A percentile compares a stretch with the other conserved stretches of the same genome.
Evolutionary conservation across 2,113 vertebrate genomes (phyloP).

Genomic region (Phodopus roborovskii): DNA sequence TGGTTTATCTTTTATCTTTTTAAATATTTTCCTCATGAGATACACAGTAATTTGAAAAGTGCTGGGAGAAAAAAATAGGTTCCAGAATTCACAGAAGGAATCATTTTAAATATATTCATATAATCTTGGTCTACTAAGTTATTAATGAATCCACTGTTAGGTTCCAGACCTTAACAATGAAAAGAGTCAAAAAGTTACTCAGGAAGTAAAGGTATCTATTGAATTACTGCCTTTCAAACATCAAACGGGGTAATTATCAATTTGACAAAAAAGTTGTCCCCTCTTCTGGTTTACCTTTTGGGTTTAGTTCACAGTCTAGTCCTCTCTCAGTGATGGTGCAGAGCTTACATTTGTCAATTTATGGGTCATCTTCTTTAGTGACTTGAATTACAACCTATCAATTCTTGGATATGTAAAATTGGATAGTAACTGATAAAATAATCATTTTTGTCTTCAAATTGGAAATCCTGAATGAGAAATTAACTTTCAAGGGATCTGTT

Average conservation of each 20-base stretch:
- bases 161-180: neutral
- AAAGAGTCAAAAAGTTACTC: neutral
- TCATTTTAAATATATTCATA: neutral
- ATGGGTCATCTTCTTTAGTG: neutral
- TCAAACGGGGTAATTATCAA: neutral
- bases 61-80: neutral
- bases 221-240: neutral
- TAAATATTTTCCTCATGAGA: neutral
- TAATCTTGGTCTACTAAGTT: neutral
- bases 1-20: neutral
- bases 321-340: neutral
- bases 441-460: neutral
- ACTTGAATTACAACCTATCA: neutral
- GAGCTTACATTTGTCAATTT: neutral
- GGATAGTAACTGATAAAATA: neutral
- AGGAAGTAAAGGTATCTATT: neutral
- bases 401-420: neutral
- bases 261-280: neutral
- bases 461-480: neutral
- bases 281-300: neutral
- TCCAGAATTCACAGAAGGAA: neutral
- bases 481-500: neutral
- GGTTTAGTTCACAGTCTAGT: neutral
- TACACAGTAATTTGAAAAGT: neutral
- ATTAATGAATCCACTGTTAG: neutral